These are phyloP conservation scores for Drosophila malerkotliana DNA, from an alignment of 1,140 invertebrate genomes.

Conservation along the genomic window DNA sequence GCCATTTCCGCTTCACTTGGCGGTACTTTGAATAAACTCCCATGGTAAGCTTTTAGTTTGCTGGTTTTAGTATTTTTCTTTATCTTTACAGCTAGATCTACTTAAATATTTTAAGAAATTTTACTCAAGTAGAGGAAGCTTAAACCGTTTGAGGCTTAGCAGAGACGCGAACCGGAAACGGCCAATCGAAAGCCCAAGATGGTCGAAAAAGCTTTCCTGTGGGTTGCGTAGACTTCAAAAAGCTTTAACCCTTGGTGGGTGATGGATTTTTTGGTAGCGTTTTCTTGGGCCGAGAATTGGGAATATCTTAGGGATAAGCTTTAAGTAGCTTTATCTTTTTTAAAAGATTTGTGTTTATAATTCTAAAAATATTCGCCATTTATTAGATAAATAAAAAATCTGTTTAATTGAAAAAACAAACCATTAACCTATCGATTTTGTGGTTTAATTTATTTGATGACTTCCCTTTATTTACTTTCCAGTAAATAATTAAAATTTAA, in stretches of 20 bases:
- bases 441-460: neutral
- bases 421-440: neutral
- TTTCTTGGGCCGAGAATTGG: neutral
- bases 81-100: neutral
- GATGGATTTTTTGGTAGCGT: neutral
- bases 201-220: constrained; percentile 37
- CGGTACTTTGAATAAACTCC: constrained; percentile 6
- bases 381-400: too few relatives aligned
- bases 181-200: constrained; percentile 48
- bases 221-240: constrained; percentile 20
- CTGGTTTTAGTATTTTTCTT: neutral
- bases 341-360: neutral
- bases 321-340: neutral
- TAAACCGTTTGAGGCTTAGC: neutral
- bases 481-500: constrained; percentile 6
- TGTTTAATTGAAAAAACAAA: neutral
- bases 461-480: neutral
- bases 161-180: constrained; percentile 54
- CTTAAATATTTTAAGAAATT: constrained; percentile 1
- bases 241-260: constrained; percentile 36
- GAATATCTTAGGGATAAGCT: neutral
- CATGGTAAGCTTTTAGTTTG: constrained; percentile 4
- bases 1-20: constrained; percentile 6
- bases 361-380: neutral
- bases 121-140: constrained; percentile 14